Conservation (phyloP, 1,140 invertebrate genomes). For the Aphelenchoides avenae region DNA sequence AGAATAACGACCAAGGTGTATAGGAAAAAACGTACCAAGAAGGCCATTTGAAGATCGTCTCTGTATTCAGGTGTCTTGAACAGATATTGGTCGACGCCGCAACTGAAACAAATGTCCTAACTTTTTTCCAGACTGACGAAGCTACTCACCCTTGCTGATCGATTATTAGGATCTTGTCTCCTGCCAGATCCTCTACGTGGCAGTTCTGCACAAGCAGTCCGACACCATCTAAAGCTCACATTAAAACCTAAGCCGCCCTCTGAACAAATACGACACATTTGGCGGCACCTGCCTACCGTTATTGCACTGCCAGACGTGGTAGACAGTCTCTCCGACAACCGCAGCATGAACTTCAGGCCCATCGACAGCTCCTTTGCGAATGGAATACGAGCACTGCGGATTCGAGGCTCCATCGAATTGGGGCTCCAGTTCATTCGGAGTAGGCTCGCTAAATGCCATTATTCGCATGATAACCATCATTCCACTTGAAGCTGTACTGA, state of each 20-base stretch:
- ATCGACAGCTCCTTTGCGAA: constrained; percentile 53
- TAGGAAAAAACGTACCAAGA: constrained; percentile 27
- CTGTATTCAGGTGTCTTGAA: constrained; percentile 53
- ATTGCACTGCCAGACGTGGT: constrained; percentile 56
- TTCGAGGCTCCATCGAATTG: constrained; percentile 54
- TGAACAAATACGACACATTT: not conserved
- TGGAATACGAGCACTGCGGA: constrained; percentile 53
- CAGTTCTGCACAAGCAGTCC: constrained; percentile 59
- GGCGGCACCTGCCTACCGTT: constrained; percentile 13
- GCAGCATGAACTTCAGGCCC: constrained; percentile 43
- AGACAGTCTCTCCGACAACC: constrained; percentile 47
- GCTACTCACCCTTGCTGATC: constrained; percentile 54
- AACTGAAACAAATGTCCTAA: constrained; percentile 34
- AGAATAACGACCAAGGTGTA: no score
- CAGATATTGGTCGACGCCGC: constrained; percentile 56
- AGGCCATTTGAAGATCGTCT: constrained; percentile 50
- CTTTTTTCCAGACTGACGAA: constrained; percentile 10
- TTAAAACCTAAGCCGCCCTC: constrained; percentile 5
- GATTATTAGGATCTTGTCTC: constrained; percentile 56
- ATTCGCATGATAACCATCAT: constrained; percentile 13
- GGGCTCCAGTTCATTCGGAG: constrained; percentile 50
- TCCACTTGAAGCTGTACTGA: constrained; percentile 28
- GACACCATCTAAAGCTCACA: constrained; percentile 44
- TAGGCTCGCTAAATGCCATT: constrained; percentile 34
- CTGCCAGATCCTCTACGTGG: constrained; percentile 56